phyloP scores from a whole-genome alignment of 2,113 vertebrate species.

The Sinocyclocheilus anshuiensis region DNA sequence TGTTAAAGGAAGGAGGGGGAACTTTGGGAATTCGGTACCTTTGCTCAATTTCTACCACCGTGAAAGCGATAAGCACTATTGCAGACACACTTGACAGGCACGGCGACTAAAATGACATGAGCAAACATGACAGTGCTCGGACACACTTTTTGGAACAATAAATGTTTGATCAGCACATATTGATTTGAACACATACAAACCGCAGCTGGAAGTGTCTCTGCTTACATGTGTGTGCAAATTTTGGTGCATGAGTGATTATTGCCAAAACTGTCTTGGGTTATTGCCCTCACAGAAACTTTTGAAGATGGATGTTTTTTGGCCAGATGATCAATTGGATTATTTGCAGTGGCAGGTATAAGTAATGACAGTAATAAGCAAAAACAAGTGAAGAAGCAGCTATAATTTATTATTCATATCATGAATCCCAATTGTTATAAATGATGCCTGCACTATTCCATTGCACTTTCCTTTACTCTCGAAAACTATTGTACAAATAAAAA shows the following conservation, averaged over 20 bases:
- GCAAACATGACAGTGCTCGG: constrained; percentile 23
- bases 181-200: background rate
- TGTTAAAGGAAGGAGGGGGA: constrained; percentile 26
- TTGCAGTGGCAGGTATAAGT: constrained; percentile 12
- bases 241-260: constrained; percentile 23
- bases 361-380: constrained; percentile 41
- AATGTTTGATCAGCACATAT: constrained; percentile 43
- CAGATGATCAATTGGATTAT: constrained; percentile 28
- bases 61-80: constrained; percentile 2
- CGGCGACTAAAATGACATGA: background rate
- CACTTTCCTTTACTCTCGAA: constrained; percentile 11
- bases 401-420: constrained; percentile 49
- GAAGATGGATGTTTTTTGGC: background rate
- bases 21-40: constrained; percentile 29
- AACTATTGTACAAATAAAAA: background rate
- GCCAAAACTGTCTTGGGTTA: background rate
- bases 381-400: constrained; percentile 20
- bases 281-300: constrained; percentile 13
- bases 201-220: background rate
- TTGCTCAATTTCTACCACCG: constrained; percentile 34
- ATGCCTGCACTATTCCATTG: constrained; percentile 12
- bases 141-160: constrained; percentile 22
- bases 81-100: background rate
- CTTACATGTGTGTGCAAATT: background rate
- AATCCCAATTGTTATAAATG: constrained; percentile 37